Evolutionary conservation across 2,113 vertebrate genomes (phyloP), one percentile per base, ranked within the genome.

Genomic region (Pterophyllum scalare): DNA sequence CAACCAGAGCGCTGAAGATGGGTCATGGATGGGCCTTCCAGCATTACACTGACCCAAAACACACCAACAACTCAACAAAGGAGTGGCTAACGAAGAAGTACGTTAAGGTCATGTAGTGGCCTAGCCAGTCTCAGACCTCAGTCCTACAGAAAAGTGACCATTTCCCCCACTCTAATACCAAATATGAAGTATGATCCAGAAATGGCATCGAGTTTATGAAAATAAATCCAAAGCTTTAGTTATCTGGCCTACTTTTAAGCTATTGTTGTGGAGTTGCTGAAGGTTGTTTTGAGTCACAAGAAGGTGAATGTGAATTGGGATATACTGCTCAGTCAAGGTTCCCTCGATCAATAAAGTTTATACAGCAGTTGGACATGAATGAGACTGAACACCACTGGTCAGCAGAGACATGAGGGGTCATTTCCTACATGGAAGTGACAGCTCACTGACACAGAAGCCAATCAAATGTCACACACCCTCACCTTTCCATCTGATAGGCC

Each of bases 381-480:
- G 77, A 80, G 74, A 59, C 20, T 13, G 24, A 59, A 59, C 35
- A 19, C 46, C 2, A 33, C 31, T 72, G 75, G 80, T 76, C 62
- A 79, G 46, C 58, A 75, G 40, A 79, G 78, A 82, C 59, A 5
- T 31, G 20, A 64, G 26, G 24, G 35, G 72, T 82, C 31, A 77
- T 74, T 76, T 76, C 65, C 24, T 61, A 3, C 49, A 56, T 54
- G 24, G 20, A 40, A 59, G 64, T 67, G 79, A 81, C 77, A 85
- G 57, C 24, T 82, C 52, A 33, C 75, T 61, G 82, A 90, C 86
- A 89, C 65, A 52, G 79, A 82, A 59, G 72, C 78, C 91, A 87
- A 84, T 87, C 70, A 86, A 67, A 92, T 70, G 74, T 75, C 83
- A 79, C 52, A 77, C 43, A 11, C 76, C 22, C 9, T 64, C 83